Conservation (phyloP, 2,113 vertebrate species). For the Pyxicephalus adspersus region DNA sequence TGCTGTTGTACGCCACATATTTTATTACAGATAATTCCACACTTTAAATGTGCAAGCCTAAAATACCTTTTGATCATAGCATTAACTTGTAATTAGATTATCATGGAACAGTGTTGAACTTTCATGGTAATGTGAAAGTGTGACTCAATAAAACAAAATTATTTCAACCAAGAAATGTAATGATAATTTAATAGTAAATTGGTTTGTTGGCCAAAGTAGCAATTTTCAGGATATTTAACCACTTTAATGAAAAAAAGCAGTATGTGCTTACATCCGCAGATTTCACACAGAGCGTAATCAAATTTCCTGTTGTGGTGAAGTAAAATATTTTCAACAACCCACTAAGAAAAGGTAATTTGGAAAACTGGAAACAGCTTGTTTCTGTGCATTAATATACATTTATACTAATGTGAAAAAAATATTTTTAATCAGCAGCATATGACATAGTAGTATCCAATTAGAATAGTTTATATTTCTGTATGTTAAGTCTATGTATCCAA, state of each 20-base stretch:
- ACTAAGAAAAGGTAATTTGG: background rate
- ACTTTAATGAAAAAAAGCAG: constrained; percentile 24
- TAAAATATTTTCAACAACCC: background rate
- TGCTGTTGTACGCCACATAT: background rate
- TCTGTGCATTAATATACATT: too few species aligned
- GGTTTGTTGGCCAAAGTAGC: constrained; percentile 15
- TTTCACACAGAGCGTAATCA: background rate
- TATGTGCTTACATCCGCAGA: constrained; percentile 18
- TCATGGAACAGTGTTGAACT: background rate
- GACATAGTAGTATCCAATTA: too few species aligned
- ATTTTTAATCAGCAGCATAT: too few species aligned
- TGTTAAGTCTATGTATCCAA: too few species aligned
- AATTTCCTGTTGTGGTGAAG: background rate
- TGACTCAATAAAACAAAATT: constrained; percentile 34
- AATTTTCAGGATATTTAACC: constrained; percentile 35
- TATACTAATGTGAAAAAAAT: too few species aligned
- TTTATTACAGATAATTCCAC: background rate
- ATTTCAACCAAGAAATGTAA: constrained; percentile 26
- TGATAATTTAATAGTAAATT: constrained; percentile 33
- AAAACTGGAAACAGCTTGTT: too few species aligned
- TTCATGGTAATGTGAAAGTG: constrained; percentile 18
- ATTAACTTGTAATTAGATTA: constrained; percentile 27
- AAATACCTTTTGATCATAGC: constrained; percentile 26
- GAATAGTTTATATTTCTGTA: too few species aligned
- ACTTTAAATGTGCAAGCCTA: background rate